Evolutionary conservation across 2,888 invertebrate species (phyloP), one percentile per base, ranked within the genome.

Genomic region (Glaucopsyche alexis): DNA sequence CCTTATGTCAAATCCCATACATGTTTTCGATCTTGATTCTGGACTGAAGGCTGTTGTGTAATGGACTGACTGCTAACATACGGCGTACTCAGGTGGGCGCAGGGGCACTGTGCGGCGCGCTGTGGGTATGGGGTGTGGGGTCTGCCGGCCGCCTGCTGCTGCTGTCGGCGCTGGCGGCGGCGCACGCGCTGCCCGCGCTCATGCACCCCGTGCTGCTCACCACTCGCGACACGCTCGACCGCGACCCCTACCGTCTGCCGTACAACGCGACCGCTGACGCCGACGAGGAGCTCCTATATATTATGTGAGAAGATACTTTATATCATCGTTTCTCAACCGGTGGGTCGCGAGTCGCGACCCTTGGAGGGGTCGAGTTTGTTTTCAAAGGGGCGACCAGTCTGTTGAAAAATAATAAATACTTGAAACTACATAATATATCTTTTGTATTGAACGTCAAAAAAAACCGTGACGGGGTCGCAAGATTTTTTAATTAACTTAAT

Each of bases 121-220:
- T 93, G 75, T 90, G 90, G 88, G 86, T 90, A 78, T 84, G 87
- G 1, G 91, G 91, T 38, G 79, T 90, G 76, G 81, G 88, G 19
- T 86, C 86, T 9, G 79, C 82, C 49, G 80, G 81, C 74, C 88
- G 93, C 71, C 81, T 82, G 45, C 76, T 75, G 71, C 76, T 90
- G 75, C 81, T 90, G 77, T 74, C 77, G n/a, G 71, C 81, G 74
- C 77, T 90, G 72, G 86, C 87, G 40, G 78, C 78, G 0, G 83
- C 83, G 74, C 88, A 89, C 80, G 82, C 85, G 50, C 47, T 86
- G 67, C 88, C 91, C 1, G 84, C 86, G n/a, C 73, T 80, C 16
- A 78, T 85, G 75, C 79, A 84, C 75, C 88, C 89, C 2, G 84
- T 83, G 47, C 77, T 90, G 76, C 83, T 88, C 40, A 73, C 78